These are phyloP conservation scores for Streptopelia turtur DNA, from an alignment of 2,797 vertebrate genomes.

Conservation along the genomic window DNA sequence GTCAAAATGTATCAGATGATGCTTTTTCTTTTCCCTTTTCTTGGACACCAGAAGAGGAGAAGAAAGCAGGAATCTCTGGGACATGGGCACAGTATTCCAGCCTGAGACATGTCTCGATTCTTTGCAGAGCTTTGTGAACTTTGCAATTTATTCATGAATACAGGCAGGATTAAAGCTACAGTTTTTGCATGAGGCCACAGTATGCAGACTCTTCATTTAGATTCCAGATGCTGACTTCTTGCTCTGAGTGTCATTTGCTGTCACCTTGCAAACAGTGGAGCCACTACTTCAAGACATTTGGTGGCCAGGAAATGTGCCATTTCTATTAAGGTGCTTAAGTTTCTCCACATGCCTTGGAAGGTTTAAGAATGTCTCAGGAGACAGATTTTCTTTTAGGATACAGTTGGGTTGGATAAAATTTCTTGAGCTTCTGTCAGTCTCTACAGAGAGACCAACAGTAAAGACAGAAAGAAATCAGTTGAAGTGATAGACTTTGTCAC, in stretches of 20 bases:
- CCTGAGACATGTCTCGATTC: background rate
- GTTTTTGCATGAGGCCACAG: background rate
- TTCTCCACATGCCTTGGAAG: background rate
- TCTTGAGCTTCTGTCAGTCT: background rate
- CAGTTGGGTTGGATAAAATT: background rate
- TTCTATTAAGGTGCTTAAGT: background rate
- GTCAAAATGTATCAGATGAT: background rate
- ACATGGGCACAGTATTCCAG: background rate
- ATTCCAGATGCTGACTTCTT: background rate
- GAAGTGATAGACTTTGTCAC: background rate
- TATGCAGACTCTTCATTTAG: background rate
- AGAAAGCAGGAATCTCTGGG: background rate
- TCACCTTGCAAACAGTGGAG: background rate
- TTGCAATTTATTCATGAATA: background rate
- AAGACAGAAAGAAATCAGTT: constrained; percentile 1
- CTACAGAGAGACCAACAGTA: background rate
- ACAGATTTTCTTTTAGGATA: background rate
- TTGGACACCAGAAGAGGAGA: background rate
- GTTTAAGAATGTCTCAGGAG: background rate
- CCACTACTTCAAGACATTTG: background rate
- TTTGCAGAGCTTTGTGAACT: constrained; percentile 1
- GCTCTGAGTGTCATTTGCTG: background rate
- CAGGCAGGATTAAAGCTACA: background rate
- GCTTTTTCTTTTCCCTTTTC: background rate
- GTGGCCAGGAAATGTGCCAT: background rate